Base-by-base conservation (phyloP, 2,113 vertebrate species). In the Xiphorhynchus elegans region DNA sequence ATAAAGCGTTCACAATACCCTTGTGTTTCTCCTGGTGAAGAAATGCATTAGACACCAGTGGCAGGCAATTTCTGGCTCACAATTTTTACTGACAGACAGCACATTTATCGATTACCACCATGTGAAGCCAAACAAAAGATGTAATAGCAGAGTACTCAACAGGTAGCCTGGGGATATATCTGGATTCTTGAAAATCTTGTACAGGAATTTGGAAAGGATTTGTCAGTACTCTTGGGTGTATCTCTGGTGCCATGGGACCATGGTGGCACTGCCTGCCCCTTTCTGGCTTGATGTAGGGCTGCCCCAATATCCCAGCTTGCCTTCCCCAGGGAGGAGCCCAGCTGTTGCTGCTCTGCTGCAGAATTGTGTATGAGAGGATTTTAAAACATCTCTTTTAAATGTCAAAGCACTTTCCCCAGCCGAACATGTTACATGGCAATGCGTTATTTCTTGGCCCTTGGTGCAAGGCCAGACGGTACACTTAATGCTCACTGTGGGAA, bases 231-330 rank as follows among this genome's bases (percentile, higher is more conserved):
- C 4, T 60, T 77, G 47, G 14, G 21, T 80, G 50, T n/a, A n/a
- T 6, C 21, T 60, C 44, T 64, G 46, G 15, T 62, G 46, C 53
- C 0, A 0, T 69, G 50, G 63, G 40, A 40, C 37, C 4, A 1
- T 13, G 35, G 47, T 26, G 13, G 19, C 31, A 66, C 21, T 53
- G 49, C 44, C 42, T 23, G n/a, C 7, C 58, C 75, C 13, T 60
- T 67, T 23, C 62, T 31, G 20, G 4, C 39, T 47, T 53, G n/a
- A 31, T 3, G 0, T 17, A 25, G 8, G 49, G 20, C 64, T 67
- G 35, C 35, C 53, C 47, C 73, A 12, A 4, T 17, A 28, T 50
- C 47, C 31, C 6, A 1, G 19, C 28, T 79, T 11, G 0, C 60
- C 15, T 42, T 44, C 8, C 35, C 49, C 44, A 29, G 35, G 49